Conservation (phyloP, 2,113 vertebrate species). For the Daubentonia madagascariensis region DNA sequence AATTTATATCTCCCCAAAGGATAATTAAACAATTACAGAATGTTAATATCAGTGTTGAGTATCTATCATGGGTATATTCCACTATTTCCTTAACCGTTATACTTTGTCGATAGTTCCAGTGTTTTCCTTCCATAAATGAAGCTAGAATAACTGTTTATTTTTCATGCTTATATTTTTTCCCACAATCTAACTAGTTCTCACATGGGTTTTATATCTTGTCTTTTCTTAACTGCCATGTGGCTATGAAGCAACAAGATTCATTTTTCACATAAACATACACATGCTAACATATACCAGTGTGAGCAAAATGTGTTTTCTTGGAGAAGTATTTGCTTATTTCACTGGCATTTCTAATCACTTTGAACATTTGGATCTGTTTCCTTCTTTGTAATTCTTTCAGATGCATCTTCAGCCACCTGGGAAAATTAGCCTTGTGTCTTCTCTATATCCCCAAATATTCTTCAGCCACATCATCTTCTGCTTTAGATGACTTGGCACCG, state of each 20-base stretch:
- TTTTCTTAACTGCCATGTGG: neutral
- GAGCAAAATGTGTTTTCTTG: neutral
- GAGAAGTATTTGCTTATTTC: neutral
- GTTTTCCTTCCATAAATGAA: slow-evolving; percentile 18
- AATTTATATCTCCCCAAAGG: neutral
- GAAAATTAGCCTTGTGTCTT: neutral
- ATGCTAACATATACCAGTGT: neutral
- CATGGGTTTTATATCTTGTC: neutral
- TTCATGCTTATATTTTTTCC: neutral
- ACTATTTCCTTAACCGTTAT: neutral
- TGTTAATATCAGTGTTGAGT: neutral
- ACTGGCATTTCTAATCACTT: neutral
- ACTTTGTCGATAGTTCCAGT: neutral
- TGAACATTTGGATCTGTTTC: neutral
- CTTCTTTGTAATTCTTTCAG: neutral
- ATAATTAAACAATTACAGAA: neutral
- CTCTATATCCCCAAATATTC: neutral
- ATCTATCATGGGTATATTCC: neutral
- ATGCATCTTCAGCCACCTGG: neutral
- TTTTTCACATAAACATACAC: neutral
- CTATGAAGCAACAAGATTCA: neutral
- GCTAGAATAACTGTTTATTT: neutral
- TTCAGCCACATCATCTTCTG: neutral
- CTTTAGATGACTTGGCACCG: neutral
- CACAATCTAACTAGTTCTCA: neutral